Evolutionary conservation across 1,140 invertebrate genomes (phyloP).

Genomic region (Saccostrea glomerata): DNA sequence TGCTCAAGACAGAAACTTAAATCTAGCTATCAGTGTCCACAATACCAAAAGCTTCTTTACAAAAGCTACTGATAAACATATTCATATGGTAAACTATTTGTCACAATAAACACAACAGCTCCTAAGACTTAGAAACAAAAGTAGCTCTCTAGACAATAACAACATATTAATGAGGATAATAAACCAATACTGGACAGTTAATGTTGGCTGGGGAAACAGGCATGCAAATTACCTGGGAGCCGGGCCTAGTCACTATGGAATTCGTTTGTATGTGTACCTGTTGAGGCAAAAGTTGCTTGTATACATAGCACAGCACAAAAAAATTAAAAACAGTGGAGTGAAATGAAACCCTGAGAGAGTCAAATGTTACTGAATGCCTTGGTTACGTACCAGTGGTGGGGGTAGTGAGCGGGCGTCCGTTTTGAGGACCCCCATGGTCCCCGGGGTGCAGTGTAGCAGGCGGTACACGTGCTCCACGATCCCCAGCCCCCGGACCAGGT

Average conservation of each 20-base stretch:
- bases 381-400: constrained; percentile 64
- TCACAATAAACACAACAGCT: neutral
- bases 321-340: constrained; percentile 27
- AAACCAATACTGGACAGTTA: constrained; percentile 23
- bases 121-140: constrained; percentile 1
- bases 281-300: constrained; percentile 31
- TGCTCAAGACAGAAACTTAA: neutral
- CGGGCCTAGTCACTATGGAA: constrained; percentile 19
- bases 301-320: constrained; percentile 26
- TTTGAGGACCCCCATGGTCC: constrained; percentile 72
- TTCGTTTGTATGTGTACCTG: constrained; percentile 41
- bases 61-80: neutral
- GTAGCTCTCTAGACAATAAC: constrained; percentile 20
- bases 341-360: constrained; percentile 24
- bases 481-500: constrained; percentile 77
- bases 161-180: constrained; percentile 11
- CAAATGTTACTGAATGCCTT: neutral
- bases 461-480: constrained; percentile 78
- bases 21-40: neutral
- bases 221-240: constrained; percentile 41
- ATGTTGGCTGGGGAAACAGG: constrained; percentile 10
- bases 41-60: neutral
- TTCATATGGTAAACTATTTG: neutral
- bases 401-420: constrained; percentile 66
- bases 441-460: constrained; percentile 76